A percentile compares a stretch with the other conserved stretches of the same genome.
Conservation (phyloP, 2,113 vertebrate genomes). For the Phainopepla nitens region DNA sequence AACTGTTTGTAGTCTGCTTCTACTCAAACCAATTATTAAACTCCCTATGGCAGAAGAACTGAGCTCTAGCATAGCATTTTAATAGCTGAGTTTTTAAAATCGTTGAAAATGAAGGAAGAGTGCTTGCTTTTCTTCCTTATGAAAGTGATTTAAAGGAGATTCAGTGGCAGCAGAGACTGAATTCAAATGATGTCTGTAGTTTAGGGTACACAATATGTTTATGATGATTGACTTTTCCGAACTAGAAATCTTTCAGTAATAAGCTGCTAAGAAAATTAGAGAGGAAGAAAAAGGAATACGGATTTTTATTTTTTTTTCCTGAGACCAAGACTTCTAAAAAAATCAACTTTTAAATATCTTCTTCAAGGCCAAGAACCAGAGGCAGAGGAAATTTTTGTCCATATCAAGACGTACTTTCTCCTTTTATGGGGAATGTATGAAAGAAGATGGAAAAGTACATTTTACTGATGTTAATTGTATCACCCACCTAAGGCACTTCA, state of each 20-base stretch:
- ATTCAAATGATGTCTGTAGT: not conserved
- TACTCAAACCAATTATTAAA: not conserved
- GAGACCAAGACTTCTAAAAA: not conserved
- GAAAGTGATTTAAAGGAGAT: not conserved
- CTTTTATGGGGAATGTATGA: not conserved
- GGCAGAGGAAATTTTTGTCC: not conserved
- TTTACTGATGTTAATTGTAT: not conserved
- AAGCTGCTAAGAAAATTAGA: not conserved
- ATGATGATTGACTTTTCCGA: not conserved
- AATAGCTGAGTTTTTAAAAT: not conserved
- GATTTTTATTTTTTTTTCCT: not conserved
- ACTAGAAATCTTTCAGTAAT: not conserved
- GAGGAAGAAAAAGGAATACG: not conserved
- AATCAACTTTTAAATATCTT: not conserved
- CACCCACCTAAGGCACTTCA: not conserved
- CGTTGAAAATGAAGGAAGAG: not conserved
- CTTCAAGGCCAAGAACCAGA: not conserved
- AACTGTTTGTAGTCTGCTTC: not conserved
- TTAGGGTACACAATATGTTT: not conserved
- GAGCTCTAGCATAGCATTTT: not conserved
- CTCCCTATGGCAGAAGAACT: not conserved
- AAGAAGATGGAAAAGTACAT: not conserved
- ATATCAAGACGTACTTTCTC: not conserved
- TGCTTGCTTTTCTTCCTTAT: not conserved
- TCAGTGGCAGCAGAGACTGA: not conserved